phyloP scores from a whole-genome alignment of 2,888 invertebrate species.

The Anarsia innoxiella region DNA sequence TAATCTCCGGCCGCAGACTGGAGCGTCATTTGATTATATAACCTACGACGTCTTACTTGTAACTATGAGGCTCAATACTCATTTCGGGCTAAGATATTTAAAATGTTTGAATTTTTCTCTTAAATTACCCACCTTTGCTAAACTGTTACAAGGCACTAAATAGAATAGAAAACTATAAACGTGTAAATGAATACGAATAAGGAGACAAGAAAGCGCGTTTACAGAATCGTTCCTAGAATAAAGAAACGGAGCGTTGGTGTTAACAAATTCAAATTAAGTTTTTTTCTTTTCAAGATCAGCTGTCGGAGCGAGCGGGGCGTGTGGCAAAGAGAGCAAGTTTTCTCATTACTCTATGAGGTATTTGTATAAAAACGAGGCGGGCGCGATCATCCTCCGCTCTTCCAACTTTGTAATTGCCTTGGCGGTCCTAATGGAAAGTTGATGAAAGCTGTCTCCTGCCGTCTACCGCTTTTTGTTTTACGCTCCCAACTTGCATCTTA shows the following conservation, averaged over 20 bases:
- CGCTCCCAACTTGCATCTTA: slow-evolving; percentile 55
- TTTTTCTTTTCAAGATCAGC: slow-evolving; percentile 54
- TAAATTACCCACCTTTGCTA: too few species aligned
- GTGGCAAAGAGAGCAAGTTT: slow-evolving; percentile 56
- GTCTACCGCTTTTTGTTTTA: slow-evolving; percentile 54
- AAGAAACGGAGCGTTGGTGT: slow-evolving; percentile 20
- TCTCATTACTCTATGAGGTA: slow-evolving; percentile 64
- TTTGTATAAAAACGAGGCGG: slow-evolving; percentile 62
- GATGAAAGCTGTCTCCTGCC: slow-evolving; percentile 60
- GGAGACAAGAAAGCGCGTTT: too few species aligned
- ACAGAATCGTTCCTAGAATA: too few species aligned
- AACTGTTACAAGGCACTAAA: too few species aligned
- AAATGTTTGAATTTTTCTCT: too few species aligned
- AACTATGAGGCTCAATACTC: too few species aligned
- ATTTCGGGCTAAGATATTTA: too few species aligned
- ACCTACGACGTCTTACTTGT: slow-evolving; percentile 5
- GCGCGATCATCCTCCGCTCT: slow-evolving; percentile 43
- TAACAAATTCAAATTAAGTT: slow-evolving; percentile 40
- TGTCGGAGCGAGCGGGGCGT: slow-evolving; percentile 47
- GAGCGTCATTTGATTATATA: slow-evolving; percentile 38
- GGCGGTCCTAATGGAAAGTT: slow-evolving; percentile 68
- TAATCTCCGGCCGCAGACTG: slow-evolving; percentile 55
- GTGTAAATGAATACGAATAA: not conserved
- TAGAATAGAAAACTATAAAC: too few species aligned
- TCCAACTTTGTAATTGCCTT: slow-evolving; percentile 70